A percentile compares a stretch with the other conserved stretches of the same genome.
These are phyloP conservation scores for Agrilus planipennis DNA, from an alignment of 1,140 invertebrate genomes.

Conservation along the genomic window DNA sequence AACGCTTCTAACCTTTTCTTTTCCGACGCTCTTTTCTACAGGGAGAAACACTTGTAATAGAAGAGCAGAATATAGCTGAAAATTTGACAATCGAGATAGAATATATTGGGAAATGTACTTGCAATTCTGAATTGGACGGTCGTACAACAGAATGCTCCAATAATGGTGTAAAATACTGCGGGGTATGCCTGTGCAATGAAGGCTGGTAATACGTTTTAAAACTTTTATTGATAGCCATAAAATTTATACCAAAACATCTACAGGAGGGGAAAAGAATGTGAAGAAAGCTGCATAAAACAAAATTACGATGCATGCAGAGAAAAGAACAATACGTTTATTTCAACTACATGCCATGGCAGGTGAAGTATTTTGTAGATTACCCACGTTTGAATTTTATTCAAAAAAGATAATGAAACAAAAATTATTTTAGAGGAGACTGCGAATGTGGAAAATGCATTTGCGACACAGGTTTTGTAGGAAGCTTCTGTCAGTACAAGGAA, in stretches of 20 bases:
- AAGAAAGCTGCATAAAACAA: not conserved
- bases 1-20: no score
- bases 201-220: slow-evolving; percentile 35
- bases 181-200: slow-evolving; percentile 41
- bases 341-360: slow-evolving; percentile 29
- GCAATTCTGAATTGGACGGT: slow-evolving; percentile 20
- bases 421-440: slow-evolving; percentile 28
- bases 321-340: slow-evolving; percentile 16
- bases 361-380: slow-evolving; percentile 16
- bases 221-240: not conserved
- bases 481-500: slow-evolving; percentile 20
- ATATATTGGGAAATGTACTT: slow-evolving; percentile 36
- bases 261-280: slow-evolving; percentile 2
- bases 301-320: slow-evolving; percentile 1
- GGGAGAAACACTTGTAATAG: slow-evolving; percentile 32
- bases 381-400: not conserved
- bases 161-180: slow-evolving; percentile 38
- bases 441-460: slow-evolving; percentile 46
- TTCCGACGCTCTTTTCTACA: slow-evolving; percentile 16
- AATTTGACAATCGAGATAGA: slow-evolving; percentile 36
- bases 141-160: slow-evolving; percentile 23
- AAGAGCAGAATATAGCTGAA: slow-evolving; percentile 40
- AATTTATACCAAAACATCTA: not conserved
- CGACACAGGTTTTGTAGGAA: slow-evolving; percentile 35
- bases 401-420: not conserved